Conservation (phyloP, 2,888 invertebrate genomes). For the Drosophila prolongata region DNA sequence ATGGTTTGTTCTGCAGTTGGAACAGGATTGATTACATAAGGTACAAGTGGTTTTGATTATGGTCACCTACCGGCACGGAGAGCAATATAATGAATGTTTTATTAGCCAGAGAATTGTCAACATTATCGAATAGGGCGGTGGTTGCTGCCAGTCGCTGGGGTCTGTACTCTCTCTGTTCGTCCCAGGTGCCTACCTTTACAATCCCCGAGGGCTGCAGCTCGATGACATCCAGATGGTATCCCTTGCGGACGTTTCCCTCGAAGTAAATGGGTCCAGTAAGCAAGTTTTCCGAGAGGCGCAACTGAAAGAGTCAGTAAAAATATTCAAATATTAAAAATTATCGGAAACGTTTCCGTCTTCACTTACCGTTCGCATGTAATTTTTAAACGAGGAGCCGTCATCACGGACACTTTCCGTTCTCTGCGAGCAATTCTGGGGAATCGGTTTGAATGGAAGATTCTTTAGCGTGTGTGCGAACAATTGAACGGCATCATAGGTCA, state of each 20-base stretch:
- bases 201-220: constrained; percentile 88
- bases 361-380: constrained; percentile 87
- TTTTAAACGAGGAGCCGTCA: constrained; percentile 92
- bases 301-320: constrained; percentile 38
- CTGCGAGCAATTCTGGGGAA: constrained; percentile 86
- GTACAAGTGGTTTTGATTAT: background rate
- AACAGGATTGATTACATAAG: background rate
- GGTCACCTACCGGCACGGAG: constrained; percentile 86
- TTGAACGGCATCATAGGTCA: constrained; percentile 93
- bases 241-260: constrained; percentile 90
- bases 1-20: constrained; percentile 87
- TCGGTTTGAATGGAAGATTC: constrained; percentile 86
- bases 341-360: too few species aligned
- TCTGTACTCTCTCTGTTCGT: constrained; percentile 87
- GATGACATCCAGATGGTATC: constrained; percentile 89
- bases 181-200: constrained; percentile 90
- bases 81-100: constrained; percentile 89
- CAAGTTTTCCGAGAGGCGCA: constrained; percentile 66
- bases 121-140: constrained; percentile 84
- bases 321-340: background rate
- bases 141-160: constrained; percentile 85
- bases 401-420: constrained; percentile 87
- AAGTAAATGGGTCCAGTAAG: constrained; percentile 91
- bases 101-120: constrained; percentile 88
- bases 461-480: constrained; percentile 91